Evolutionary conservation across 2,888 invertebrate species (phyloP), one percentile per base, ranked within the genome.

Genomic region (Panopea generosa): DNA sequence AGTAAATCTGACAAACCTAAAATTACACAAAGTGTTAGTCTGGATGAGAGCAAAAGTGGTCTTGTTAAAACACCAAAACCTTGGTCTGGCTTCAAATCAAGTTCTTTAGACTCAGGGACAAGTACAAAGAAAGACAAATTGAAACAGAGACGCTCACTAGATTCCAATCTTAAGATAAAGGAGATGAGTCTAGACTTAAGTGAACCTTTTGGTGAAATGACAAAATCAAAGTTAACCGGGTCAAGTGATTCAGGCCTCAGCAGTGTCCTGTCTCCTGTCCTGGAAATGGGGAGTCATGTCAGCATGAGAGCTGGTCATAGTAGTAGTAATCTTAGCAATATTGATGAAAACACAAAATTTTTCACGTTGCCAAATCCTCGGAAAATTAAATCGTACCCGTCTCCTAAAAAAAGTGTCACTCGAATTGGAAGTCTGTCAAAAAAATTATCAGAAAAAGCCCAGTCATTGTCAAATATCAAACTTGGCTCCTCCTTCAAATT

Each of bases 401-500:
- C 47, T 1, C 47, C 65, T 22, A 76, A 68, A 22, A 66, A 55
- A 49, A 75, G 65, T 29, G 40, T 65, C 3, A 63, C 67, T 4
- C 66, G 80, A 27, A 59, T 80, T 11, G 71, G 63, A 1, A 76
- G 76, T 40, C 47, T 80, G 7, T 80, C 80, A 24, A 76, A 76
- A 62, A 67, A 67, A 33, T 24, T 80, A 0, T 63, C 69, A 45
- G 77, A 80, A n/a, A 80, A 70, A 49, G 73, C 80, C 9, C 65
- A 68, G 20, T 76, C 79, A 14, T 53, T 80, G n/a, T 69, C 79
- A 47, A 72, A 66, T 38, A 40, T 75, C 4, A 72, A 57, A 50
- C 53, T 76, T 9, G 72, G 79, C 20, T 60, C 71, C 16, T 80
- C 79, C 0, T 80, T 80, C 49, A 80, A 80, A 52, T 9, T 80